A percentile compares a stretch with the other conserved stretches of the same genome.
phyloP scores from a whole-genome alignment of 2,888 invertebrate species.

The Eupelmus urozonus region DNA sequence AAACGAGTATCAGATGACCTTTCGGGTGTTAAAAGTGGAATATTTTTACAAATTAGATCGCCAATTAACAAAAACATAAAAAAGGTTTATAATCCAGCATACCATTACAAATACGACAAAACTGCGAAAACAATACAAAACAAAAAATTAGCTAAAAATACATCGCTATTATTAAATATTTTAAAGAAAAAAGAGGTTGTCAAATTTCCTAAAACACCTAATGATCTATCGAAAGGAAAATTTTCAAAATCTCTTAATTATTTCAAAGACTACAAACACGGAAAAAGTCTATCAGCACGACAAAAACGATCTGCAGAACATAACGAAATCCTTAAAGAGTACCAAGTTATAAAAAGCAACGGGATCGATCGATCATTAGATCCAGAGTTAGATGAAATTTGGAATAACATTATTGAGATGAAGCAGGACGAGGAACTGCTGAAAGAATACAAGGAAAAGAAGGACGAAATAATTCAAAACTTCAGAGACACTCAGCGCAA shows the following conservation, averaged over 20 bases:
- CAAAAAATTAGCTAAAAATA: background rate
- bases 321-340: background rate
- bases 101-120: conserved; percentile 15
- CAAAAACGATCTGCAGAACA: conserved; percentile 25
- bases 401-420: conserved; percentile 56
- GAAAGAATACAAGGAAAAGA: conserved; percentile 53
- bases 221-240: background rate
- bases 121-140: background rate
- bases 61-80: conserved; percentile 40
- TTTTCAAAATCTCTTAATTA: background rate
- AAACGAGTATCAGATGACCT: conserved; percentile 33
- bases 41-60: background rate
- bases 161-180: background rate
- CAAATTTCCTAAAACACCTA: background rate
- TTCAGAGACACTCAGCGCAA: conserved; percentile 42
- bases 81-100: conserved; percentile 26
- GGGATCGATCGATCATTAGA: conserved; percentile 36
- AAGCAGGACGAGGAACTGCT: conserved; percentile 59
- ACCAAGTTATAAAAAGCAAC: conserved; percentile 20
- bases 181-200: background rate
- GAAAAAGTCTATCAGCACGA: conserved; percentile 5
- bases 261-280: background rate
- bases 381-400: conserved; percentile 58
- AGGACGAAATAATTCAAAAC: conserved; percentile 50
- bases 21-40: background rate